phyloP scores from a whole-genome alignment of 2,888 invertebrate species.

The Aelia acuminata region DNA sequence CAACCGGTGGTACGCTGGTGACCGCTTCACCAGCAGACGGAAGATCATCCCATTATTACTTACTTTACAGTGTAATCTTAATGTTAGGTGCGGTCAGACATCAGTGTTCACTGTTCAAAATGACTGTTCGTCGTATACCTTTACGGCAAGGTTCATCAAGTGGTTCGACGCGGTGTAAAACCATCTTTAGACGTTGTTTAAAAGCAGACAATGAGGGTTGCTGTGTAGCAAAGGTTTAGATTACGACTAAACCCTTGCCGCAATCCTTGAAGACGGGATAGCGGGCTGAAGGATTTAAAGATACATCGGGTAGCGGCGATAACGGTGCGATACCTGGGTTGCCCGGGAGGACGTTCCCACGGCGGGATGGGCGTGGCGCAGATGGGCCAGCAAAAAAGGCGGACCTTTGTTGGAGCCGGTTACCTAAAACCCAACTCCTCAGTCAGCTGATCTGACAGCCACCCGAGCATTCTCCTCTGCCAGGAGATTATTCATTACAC shows the following conservation, averaged over 20 bases:
- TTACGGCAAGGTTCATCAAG: too few relatives aligned
- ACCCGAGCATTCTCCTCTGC: constrained; percentile 24
- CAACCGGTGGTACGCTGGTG: too few relatives aligned
- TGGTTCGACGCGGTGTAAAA: too few relatives aligned
- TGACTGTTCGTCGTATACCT: too few relatives aligned
- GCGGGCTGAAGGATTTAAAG: background rate
- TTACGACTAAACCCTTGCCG: background rate
- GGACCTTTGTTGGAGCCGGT: constrained; percentile 38
- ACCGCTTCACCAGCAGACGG: too few relatives aligned
- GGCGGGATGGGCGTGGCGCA: constrained; percentile 33
- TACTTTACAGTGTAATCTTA: too few relatives aligned
- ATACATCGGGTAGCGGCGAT: constrained; percentile 7
- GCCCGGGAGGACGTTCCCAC: constrained; percentile 8
- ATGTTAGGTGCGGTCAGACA: too few relatives aligned
- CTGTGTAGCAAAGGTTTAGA: background rate
- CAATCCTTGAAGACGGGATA: background rate
- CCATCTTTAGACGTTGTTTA: too few relatives aligned
- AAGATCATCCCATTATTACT: too few relatives aligned
- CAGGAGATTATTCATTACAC: constrained; percentile 34
- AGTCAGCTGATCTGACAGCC: constrained; percentile 29
- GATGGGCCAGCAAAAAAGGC: constrained; percentile 24
- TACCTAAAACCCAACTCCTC: constrained; percentile 46
- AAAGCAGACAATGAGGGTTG: background rate
- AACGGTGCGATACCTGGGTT: constrained; percentile 9
- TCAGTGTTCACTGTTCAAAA: too few relatives aligned